Conservation (phyloP, 2,888 invertebrate species). For the Caenorhabditis macrosperma region DNA sequence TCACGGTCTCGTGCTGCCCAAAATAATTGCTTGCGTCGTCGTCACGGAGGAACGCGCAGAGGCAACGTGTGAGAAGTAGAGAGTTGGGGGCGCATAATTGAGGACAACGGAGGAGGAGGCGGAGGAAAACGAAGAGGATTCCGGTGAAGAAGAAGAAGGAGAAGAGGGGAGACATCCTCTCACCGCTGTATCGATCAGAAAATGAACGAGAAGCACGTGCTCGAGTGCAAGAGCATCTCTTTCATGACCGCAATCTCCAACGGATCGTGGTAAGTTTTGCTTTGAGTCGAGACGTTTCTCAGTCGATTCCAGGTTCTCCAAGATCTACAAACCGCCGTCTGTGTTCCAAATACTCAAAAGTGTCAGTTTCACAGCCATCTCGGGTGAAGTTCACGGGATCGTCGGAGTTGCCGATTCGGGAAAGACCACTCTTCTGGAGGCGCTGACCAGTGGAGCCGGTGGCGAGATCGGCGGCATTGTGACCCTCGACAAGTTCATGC, state of each 20-base stretch:
- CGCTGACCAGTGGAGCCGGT: constrained; percentile 86
- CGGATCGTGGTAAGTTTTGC: constrained; percentile 40
- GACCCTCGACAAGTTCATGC: constrained; percentile 89
- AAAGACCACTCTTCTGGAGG: constrained; percentile 93
- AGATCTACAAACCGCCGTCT: constrained; percentile 75
- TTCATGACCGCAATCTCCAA: constrained; percentile 71
- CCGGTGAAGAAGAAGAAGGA: constrained; percentile 33
- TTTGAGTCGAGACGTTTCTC: background rate
- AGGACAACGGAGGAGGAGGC: constrained; percentile 48
- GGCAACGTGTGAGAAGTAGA: constrained; percentile 43
- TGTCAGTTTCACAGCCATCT: constrained; percentile 91
- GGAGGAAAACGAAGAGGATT: constrained; percentile 4
- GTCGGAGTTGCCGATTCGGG: constrained; percentile 95
- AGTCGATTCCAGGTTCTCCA: constrained; percentile 62
- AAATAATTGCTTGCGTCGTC: constrained; percentile 52
- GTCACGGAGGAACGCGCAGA: constrained; percentile 17
- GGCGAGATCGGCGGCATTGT: constrained; percentile 92
- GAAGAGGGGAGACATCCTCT: constrained; percentile 19
- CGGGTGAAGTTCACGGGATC: constrained; percentile 93
- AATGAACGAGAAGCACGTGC: constrained; percentile 51
- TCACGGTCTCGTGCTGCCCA: constrained; percentile 51
- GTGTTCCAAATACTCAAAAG: constrained; percentile 87
- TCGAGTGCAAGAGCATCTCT: constrained; percentile 72
- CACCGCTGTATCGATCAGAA: background rate
- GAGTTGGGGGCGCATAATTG: constrained; percentile 41